Evolutionary conservation across 2,797 vertebrate species (phyloP).

Genomic region (Atherinosoma microstoma): DNA sequence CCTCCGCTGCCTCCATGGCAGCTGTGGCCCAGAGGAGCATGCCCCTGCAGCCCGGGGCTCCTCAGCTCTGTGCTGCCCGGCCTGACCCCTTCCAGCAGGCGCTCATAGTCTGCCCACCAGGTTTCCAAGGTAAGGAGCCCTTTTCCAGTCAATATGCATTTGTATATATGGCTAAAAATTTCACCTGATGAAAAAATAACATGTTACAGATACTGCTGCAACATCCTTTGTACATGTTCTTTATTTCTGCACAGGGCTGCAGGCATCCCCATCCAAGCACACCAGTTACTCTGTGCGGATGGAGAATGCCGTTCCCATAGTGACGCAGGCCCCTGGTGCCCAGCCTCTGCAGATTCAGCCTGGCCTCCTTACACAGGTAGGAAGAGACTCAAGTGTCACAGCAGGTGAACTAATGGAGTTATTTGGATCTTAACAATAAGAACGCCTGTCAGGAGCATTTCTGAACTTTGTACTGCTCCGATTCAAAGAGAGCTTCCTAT

Average conservation of each 20-base stretch:
- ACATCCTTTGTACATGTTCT: slow-evolving; percentile 40
- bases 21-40: slow-evolving; percentile 97
- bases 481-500: slow-evolving; percentile 45
- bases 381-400: slow-evolving; percentile 22
- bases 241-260: slow-evolving; percentile 86
- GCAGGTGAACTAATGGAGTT: slow-evolving; percentile 37
- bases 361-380: slow-evolving; percentile 97
- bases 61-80: slow-evolving; percentile 94
- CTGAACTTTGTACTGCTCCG: slow-evolving; percentile 33
- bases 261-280: slow-evolving; percentile 97
- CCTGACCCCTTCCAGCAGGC: slow-evolving; percentile 99
- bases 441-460: slow-evolving; percentile 19
- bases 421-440: slow-evolving; percentile 23
- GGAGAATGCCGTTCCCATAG: slow-evolving; percentile 98
- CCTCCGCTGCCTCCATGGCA: slow-evolving; percentile 95
- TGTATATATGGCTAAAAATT: neutral
- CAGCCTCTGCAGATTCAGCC: slow-evolving; percentile 98
- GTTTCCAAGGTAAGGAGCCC: slow-evolving; percentile 94
- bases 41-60: slow-evolving; percentile 93
- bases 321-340: slow-evolving; percentile 95
- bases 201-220: slow-evolving; percentile 23
- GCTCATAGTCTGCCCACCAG: slow-evolving; percentile 98
- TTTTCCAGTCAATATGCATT: slow-evolving; percentile 2
- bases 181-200: slow-evolving; percentile 25
- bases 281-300: slow-evolving; percentile 97